These are phyloP conservation scores for Sebastes alutus DNA, from an alignment of 2,797 vertebrate genomes.

Conservation along the genomic window DNA sequence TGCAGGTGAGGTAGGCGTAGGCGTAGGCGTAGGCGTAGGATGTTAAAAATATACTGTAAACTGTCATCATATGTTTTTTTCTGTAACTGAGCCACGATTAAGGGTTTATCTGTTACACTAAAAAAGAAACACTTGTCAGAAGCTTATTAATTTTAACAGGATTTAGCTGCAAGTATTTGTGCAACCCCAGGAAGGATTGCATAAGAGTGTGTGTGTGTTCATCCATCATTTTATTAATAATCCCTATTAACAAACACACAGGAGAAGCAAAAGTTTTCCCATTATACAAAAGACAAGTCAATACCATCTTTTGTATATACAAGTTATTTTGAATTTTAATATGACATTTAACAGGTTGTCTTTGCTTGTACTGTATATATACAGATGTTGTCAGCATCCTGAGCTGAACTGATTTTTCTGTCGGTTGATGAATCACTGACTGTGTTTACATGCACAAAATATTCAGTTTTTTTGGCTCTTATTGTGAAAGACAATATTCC, in stretches of 20 bases:
- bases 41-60: neutral
- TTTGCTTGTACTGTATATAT: neutral
- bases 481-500: too few species aligned
- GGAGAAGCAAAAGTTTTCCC: neutral
- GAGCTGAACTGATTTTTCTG: neutral
- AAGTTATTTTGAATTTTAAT: neutral
- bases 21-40: too few species aligned
- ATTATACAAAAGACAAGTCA: neutral
- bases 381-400: neutral
- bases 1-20: constrained; percentile 83
- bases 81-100: too few species aligned
- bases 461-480: too few species aligned
- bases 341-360: neutral
- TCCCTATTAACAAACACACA: neutral
- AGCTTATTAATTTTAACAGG: neutral
- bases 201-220: neutral
- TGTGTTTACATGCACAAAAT: too few species aligned
- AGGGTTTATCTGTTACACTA: neutral
- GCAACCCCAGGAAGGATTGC: neutral
- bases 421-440: neutral
- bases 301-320: neutral
- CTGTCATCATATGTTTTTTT: neutral
- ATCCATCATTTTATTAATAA: constrained; percentile 23
- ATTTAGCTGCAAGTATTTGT: neutral
- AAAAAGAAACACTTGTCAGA: neutral